Percentiles rank a stretch among this genome's conserved stretches.
Conservation (phyloP, 1,140 invertebrate genomes). For the Apis mellifera region DNA sequence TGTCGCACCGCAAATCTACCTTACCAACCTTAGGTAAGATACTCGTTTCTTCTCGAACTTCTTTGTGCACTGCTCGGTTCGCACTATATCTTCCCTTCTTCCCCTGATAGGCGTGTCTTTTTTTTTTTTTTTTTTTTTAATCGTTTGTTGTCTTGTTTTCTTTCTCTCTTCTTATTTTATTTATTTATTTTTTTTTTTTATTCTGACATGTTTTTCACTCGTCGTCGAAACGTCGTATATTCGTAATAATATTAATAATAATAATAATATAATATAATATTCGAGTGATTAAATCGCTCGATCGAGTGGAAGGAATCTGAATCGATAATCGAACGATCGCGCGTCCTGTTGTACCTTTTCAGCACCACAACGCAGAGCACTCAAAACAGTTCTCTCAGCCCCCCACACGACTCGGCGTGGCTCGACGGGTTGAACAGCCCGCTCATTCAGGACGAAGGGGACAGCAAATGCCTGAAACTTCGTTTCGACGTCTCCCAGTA, state of each 20-base stretch:
- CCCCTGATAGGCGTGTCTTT: slow-evolving; percentile 26
- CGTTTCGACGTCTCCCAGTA: slow-evolving; percentile 97
- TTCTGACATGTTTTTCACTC: no score
- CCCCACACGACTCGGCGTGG: slow-evolving; percentile 83
- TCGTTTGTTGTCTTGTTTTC: not conserved
- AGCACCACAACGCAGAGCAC: slow-evolving; percentile 79
- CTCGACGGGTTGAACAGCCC: slow-evolving; percentile 94
- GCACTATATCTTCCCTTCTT: not conserved
- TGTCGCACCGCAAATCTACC: no score
- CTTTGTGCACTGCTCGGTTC: slow-evolving; percentile 13
- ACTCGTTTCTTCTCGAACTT: slow-evolving; percentile 28
- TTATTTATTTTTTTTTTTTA: no score
- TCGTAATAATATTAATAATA: not conserved
- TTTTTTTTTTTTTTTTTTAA: no score
- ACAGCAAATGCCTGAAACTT: slow-evolving; percentile 94
- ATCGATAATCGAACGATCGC: slow-evolving; percentile 26
- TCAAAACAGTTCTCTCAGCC: slow-evolving; percentile 77
- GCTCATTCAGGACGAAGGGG: slow-evolving; percentile 93
- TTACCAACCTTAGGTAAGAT: no score
- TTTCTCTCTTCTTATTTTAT: slow-evolving; percentile 9
- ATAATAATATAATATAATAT: not conserved
- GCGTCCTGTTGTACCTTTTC: slow-evolving; percentile 66
- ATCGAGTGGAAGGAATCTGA: not conserved
- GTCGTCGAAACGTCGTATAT: not conserved
- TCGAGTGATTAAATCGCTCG: no score